phyloP scores from a whole-genome alignment of 2,113 vertebrate species.

The Catharus bicknelli region DNA sequence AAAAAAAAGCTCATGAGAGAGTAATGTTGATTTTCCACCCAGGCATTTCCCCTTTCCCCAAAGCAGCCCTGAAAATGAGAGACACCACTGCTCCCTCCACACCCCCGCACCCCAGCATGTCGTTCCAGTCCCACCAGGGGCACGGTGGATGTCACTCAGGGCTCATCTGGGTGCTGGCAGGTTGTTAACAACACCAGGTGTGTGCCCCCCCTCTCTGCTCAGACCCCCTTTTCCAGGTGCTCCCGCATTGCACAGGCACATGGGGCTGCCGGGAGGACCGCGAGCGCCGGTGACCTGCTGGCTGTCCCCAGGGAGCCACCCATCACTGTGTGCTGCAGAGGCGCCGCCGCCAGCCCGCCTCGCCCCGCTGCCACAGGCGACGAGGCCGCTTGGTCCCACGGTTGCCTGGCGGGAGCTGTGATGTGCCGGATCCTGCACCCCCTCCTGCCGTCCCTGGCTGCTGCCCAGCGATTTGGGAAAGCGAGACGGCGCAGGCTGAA shows the following conservation, averaged over 20 bases:
- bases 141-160: not conserved
- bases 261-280: not conserved
- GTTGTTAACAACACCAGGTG: too few relatives aligned
- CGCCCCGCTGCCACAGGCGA: not conserved
- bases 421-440: not conserved
- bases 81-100: not conserved
- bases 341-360: not conserved
- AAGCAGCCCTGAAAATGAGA: not conserved
- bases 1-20: not conserved
- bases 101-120: accelerated
- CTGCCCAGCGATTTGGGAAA: not conserved
- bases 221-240: not conserved
- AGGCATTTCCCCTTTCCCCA: slow-evolving; percentile 8
- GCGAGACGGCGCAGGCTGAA: not conserved
- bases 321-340: not conserved
- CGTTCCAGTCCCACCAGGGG: accelerated
- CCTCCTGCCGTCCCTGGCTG: not conserved
- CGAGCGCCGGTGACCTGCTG: not conserved
- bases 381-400: not conserved
- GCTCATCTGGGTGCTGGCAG: accelerated
- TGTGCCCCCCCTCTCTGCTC: not conserved
- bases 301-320: not conserved
- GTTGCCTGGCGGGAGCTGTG: not conserved
- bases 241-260: not conserved
- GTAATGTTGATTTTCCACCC: slow-evolving; percentile 54